Percentiles rank a stretch among this genome's conserved stretches.
Conservation (phyloP, 2,113 vertebrate genomes). For the Triplophysa rosa region DNA sequence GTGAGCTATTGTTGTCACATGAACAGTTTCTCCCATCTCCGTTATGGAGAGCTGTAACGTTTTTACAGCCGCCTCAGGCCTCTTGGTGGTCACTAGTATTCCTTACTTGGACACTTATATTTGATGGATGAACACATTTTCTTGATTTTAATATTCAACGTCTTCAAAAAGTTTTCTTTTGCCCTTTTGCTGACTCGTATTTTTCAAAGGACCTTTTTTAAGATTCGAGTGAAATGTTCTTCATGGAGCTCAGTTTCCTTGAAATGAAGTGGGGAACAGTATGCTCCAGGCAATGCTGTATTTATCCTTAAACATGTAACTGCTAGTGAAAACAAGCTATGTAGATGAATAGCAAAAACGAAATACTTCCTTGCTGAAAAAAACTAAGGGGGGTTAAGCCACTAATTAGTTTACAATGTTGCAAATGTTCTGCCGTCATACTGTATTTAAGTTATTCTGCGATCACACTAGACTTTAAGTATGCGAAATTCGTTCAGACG, state of each 20-base stretch:
- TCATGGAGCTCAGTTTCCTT: neutral
- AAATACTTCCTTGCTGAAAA: neutral
- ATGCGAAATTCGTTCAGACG: too few species aligned
- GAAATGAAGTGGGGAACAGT: conserved; percentile 10
- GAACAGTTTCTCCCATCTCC: conserved; percentile 22
- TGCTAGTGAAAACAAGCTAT: neutral
- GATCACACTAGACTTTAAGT: too few species aligned
- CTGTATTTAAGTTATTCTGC: too few species aligned
- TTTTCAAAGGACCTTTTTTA: conserved; percentile 6
- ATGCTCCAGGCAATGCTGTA: neutral
- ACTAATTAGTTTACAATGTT: neutral
- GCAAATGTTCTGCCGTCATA: too few species aligned
- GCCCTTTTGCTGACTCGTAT: conserved; percentile 21
- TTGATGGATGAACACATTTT: conserved; percentile 24
- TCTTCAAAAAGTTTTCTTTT: neutral
- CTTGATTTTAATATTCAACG: neutral
- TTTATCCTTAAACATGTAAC: conserved; percentile 5
- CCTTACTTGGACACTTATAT: conserved; percentile 2
- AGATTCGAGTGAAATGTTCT: neutral
- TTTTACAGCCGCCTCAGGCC: neutral
- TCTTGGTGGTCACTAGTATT: neutral
- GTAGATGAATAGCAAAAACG: neutral
- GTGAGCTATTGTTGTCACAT: conserved; percentile 25
- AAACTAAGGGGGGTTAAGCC: neutral
- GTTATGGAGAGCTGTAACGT: conserved; percentile 1